Percentiles rank a stretch among this genome's conserved stretches.
Evolutionary conservation across 64 coral and sea anemone species (phyloP).

Genomic region (Trachythela sp.): DNA sequence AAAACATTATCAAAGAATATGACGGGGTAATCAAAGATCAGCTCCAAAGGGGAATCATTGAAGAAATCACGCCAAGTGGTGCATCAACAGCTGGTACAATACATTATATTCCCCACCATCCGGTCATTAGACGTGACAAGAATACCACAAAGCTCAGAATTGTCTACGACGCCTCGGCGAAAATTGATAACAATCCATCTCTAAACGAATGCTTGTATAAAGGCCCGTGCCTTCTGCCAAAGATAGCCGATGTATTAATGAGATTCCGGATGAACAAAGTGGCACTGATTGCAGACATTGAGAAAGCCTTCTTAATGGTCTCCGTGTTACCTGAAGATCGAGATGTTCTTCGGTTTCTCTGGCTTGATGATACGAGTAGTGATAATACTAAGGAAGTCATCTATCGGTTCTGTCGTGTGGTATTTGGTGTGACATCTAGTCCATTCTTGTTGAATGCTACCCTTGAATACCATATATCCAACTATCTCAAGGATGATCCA

Average conservation of each 20-base stretch:
- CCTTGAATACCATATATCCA: constrained; percentile 37
- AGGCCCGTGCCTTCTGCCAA: not conserved
- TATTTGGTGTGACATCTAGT: constrained; percentile 53
- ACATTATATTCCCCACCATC: constrained; percentile 7
- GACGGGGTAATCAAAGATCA: not conserved
- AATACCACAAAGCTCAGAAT: not conserved
- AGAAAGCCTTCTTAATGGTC: constrained; percentile 51
- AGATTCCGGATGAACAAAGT: not conserved
- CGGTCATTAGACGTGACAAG: not conserved
- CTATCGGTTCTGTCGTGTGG: constrained; percentile 51
- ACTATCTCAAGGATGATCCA: constrained; percentile 19
- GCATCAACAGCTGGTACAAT: not conserved
- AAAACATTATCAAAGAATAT: not conserved
- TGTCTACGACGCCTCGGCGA: not conserved
- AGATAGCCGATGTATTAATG: not conserved
- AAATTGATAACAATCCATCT: not conserved
- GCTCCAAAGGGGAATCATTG: not conserved
- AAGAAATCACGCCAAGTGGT: not conserved
- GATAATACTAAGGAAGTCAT: not conserved
- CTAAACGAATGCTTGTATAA: constrained; percentile 5
- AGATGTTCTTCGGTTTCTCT: constrained; percentile 50
- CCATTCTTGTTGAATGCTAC: constrained; percentile 60
- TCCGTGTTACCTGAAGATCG: constrained; percentile 17
- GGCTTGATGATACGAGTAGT: constrained; percentile 33
- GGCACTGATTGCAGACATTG: constrained; percentile 40